Conservation (phyloP, 2,888 invertebrate genomes). For the Ypsolopha scabrella region DNA sequence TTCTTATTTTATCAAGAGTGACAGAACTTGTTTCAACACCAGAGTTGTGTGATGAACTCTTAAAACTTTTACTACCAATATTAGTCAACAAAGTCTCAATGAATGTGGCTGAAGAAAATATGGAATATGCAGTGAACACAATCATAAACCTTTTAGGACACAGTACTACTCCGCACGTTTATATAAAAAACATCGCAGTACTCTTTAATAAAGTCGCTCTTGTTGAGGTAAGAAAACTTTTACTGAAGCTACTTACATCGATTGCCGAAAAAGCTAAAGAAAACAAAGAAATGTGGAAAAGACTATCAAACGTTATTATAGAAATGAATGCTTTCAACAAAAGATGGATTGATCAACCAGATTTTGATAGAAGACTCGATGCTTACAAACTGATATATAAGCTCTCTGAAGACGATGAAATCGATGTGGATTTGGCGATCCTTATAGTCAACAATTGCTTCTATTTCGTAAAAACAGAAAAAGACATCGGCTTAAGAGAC, state of each 20-base stretch:
- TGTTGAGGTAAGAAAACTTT: constrained; percentile 75
- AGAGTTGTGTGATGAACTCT: constrained; percentile 75
- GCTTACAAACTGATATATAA: constrained; percentile 79
- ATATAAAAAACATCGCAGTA: constrained; percentile 78
- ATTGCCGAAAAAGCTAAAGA: constrained; percentile 60
- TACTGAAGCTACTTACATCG: constrained; percentile 73
- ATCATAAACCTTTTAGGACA: constrained; percentile 80
- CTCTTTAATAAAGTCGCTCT: constrained; percentile 77
- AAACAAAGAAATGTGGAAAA: constrained; percentile 52
- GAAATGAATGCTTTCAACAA: constrained; percentile 90
- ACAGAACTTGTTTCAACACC: constrained; percentile 80
- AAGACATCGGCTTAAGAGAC: constrained; percentile 87
- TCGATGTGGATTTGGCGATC: constrained; percentile 76
- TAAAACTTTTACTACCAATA: constrained; percentile 79
- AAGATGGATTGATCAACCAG: constrained; percentile 94
- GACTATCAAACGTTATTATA: constrained; percentile 65
- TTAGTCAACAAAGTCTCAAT: constrained; percentile 73
- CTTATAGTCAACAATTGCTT: constrained; percentile 87
- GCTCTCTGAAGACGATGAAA: constrained; percentile 51
- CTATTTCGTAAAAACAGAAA: constrained; percentile 80
- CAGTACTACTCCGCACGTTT: constrained; percentile 73
- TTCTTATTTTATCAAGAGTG: constrained; percentile 80
- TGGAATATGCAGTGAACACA: constrained; percentile 78
- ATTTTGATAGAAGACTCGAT: constrained; percentile 84
- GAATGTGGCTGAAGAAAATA: constrained; percentile 75